Percentiles rank a stretch among this genome's conserved stretches.
phyloP scores from a whole-genome alignment of 2,113 vertebrate genomes.

The Andinoacara biseriatus region DNA sequence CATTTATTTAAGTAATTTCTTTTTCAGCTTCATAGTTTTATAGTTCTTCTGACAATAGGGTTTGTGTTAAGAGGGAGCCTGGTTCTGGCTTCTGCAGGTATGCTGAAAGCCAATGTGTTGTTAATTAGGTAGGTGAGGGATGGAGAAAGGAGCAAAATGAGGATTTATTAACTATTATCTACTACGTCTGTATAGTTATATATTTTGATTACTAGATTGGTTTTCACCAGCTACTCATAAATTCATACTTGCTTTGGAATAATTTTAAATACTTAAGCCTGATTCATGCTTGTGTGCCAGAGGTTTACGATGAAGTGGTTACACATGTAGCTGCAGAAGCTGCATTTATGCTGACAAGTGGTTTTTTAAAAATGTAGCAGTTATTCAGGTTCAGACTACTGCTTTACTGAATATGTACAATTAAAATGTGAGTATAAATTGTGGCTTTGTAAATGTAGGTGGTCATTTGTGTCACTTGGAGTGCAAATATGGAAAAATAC shows the following conservation, averaged over 20 bases:
- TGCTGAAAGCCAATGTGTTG: constrained; percentile 60
- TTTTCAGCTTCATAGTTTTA: constrained; percentile 54
- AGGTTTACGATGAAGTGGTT: neutral
- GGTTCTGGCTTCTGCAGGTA: constrained; percentile 18
- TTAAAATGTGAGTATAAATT: neutral
- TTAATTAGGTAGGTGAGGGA: constrained; percentile 36
- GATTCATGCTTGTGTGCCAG: neutral
- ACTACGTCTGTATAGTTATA: neutral
- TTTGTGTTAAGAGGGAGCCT: constrained; percentile 37
- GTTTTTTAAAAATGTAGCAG: neutral
- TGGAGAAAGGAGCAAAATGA: constrained; percentile 1
- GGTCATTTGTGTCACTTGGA: neutral
- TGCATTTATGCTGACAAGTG: neutral
- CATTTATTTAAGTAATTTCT: constrained; percentile 44
- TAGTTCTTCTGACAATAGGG: constrained; percentile 59
- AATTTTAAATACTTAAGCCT: neutral
- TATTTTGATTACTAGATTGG: neutral
- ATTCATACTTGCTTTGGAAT: neutral
- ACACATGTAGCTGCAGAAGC: neutral
- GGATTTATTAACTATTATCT: neutral
- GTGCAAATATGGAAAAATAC: neutral
- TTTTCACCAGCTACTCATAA: neutral
- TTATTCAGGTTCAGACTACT: too few relatives aligned
- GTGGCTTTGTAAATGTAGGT: neutral
- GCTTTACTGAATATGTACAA: too few relatives aligned